phyloP scores from a whole-genome alignment of 2,888 invertebrate species.

The Exephanes ischioxanthus region DNA sequence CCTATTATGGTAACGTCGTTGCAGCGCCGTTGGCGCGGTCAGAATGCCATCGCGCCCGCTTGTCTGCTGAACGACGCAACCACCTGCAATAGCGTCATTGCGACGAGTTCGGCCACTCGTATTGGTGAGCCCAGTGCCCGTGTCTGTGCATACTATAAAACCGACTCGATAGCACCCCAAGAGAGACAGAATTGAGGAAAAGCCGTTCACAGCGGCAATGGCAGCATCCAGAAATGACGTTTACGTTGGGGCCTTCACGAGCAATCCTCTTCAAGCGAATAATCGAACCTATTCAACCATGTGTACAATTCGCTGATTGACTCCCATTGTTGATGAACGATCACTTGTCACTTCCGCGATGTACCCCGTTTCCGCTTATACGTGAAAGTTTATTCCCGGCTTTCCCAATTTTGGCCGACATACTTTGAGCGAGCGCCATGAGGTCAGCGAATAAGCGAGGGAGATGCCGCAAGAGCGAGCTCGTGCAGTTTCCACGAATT shows the following conservation, averaged over 20 bases:
- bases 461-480: not conserved
- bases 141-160: conserved; percentile 24
- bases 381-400: conserved; percentile 71
- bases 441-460: too few relatives aligned
- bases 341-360: conserved; percentile 80
- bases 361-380: conserved; percentile 73
- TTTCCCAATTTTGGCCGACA: conserved; percentile 62
- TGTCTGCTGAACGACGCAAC: conserved; percentile 65
- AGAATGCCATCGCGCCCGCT: conserved; percentile 62
- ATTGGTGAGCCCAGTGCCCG: too few relatives aligned
- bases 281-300: conserved; percentile 82
- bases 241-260: conserved; percentile 39
- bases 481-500: not conserved
- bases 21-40: conserved; percentile 72
- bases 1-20: conserved; percentile 82
- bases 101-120: not conserved
- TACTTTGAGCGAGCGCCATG: not conserved
- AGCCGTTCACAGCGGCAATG: conserved; percentile 21
- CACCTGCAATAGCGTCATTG: conserved; percentile 64
- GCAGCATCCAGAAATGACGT: conserved; percentile 40
- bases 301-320: conserved; percentile 82
- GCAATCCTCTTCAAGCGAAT: conserved; percentile 75
- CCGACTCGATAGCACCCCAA: conserved; percentile 48
- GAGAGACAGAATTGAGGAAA: conserved; percentile 4
- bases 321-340: conserved; percentile 82